These are phyloP conservation scores for Agrypnus murinus DNA, from an alignment of 2,888 invertebrate genomes.

Conservation along the genomic window DNA sequence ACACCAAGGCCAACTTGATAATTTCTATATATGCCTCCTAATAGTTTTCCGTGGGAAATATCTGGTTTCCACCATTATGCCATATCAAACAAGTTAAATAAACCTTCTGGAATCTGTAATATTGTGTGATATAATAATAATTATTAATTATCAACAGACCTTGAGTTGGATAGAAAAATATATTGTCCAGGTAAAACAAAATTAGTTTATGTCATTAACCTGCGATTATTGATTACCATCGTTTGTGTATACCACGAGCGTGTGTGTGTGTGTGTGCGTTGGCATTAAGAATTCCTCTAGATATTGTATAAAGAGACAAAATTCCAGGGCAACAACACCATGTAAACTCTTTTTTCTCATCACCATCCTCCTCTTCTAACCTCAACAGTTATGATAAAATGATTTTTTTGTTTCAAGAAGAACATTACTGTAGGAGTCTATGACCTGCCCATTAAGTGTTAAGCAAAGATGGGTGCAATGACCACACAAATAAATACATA, in stretches of 20 bases:
- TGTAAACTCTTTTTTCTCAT: not conserved
- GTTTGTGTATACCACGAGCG: too few species aligned
- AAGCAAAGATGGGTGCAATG: slow-evolving; percentile 46
- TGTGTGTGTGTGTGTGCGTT: not conserved
- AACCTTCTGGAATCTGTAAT: too few species aligned
- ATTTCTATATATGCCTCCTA: too few species aligned
- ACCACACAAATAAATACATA: slow-evolving; percentile 51
- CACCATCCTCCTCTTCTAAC: not conserved
- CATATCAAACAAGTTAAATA: too few species aligned
- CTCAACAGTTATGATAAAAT: slow-evolving; percentile 1
- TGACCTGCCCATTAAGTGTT: slow-evolving; percentile 39
- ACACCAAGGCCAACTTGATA: too few species aligned
- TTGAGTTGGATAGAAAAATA: not conserved
- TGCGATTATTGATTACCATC: slow-evolving; percentile 7
- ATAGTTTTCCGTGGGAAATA: too few species aligned
- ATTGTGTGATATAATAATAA: not conserved
- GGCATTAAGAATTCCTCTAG: not conserved
- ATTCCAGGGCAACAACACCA: not conserved
- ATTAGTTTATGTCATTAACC: slow-evolving; percentile 13
- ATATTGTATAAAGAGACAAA: not conserved
- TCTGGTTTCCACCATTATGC: too few species aligned
- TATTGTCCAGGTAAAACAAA: slow-evolving; percentile 1
- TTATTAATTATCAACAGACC: not conserved
- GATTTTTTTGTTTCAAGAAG: slow-evolving; percentile 4
- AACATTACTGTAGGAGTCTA: slow-evolving; percentile 30